Percentiles rank a stretch among this genome's conserved stretches.
phyloP scores from a whole-genome alignment of 2,113 vertebrate genomes.

The Microcebus ravelobensis region DNA sequence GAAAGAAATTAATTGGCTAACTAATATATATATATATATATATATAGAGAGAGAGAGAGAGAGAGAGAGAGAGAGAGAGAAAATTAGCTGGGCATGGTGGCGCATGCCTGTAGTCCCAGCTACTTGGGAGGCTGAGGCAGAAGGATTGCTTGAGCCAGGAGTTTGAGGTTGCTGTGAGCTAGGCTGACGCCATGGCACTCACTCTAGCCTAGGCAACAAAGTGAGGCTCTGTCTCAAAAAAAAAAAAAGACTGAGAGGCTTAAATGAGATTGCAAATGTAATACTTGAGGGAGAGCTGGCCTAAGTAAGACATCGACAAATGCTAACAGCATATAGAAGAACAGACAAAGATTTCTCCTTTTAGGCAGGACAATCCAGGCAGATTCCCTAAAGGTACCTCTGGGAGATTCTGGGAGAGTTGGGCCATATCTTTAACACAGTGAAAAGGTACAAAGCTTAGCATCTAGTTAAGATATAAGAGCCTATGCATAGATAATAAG shows the following conservation, averaged over 20 bases:
- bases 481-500: neutral
- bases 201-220: too few species aligned
- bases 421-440: neutral
- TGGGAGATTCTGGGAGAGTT: neutral
- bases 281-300: neutral
- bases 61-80: too few species aligned
- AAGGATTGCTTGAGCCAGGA: too few species aligned
- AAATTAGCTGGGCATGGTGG: too few species aligned
- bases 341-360: neutral
- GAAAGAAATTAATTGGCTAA: too few species aligned
- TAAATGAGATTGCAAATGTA: neutral
- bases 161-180: too few species aligned
- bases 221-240: too few species aligned
- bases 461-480: conserved; percentile 21
- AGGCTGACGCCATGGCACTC: too few species aligned
- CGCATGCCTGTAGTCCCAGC: too few species aligned
- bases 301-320: conserved; percentile 30
- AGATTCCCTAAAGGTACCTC: neutral
- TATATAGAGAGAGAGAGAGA: too few species aligned
- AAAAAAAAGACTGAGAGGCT: neutral
- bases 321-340: neutral
- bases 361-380: neutral
- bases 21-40: too few species aligned
- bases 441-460: neutral
- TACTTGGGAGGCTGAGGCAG: too few species aligned